A percentile compares a stretch with the other conserved stretches of the same genome.
Evolutionary conservation across 1,140 invertebrate species (phyloP).

Genomic region (Dreissena rostriformis): DNA sequence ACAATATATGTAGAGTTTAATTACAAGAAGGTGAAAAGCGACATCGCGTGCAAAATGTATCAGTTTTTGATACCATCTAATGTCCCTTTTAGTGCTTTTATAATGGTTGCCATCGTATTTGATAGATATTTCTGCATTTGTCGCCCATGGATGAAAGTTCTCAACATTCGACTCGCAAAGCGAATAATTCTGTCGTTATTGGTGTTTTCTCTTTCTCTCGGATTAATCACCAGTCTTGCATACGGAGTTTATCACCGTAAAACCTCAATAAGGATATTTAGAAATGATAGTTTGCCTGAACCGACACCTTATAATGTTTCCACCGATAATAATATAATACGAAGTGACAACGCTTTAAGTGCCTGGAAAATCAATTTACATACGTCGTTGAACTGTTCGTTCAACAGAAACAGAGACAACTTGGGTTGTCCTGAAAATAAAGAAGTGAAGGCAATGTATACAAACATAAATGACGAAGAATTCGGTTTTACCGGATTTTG

Average conservation of each 20-base stretch:
- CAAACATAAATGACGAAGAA: background rate
- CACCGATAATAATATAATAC: background rate
- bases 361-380: background rate
- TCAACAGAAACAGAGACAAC: background rate
- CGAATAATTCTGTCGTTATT: constrained; percentile 68
- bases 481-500: constrained; percentile 59
- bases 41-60: constrained; percentile 77
- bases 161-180: constrained; percentile 74
- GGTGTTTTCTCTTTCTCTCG: constrained; percentile 72
- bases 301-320: background rate
- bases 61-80: constrained; percentile 78
- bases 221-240: constrained; percentile 71
- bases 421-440: background rate
- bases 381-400: background rate
- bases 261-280: background rate
- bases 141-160: constrained; percentile 75
- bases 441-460: background rate
- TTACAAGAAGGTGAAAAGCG: constrained; percentile 62
- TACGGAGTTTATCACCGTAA: constrained; percentile 65
- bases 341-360: background rate
- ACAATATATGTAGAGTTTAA: constrained; percentile 70
- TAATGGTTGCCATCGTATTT: constrained; percentile 80
- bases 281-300: background rate
- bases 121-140: constrained; percentile 81
- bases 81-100: constrained; percentile 78